Base-by-base conservation (phyloP, 2,113 vertebrate species). In the Centropus bengalensis region DNA sequence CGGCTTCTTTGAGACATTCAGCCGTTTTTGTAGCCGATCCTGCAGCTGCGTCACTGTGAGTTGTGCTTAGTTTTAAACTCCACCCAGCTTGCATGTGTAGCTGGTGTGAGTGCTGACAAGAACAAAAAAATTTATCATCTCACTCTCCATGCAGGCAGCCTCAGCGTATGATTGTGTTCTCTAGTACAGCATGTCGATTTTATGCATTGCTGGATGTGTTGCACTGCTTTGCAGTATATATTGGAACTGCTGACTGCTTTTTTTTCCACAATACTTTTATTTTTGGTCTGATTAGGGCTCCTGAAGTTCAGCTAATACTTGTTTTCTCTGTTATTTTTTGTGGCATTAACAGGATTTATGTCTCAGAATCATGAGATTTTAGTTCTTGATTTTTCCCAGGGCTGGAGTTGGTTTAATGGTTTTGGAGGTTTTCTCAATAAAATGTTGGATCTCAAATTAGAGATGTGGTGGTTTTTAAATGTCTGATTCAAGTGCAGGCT, bases 171-270 rank as follows among this genome's bases (percentile, higher is more conserved):
- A 45, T 66, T 63, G 83, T 93, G 81, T 77, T 92, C 79, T 68
- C 68, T 67, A 24, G 45, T 75, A 47, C 17, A 9, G 13, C 12
- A 5, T 86, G 94, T 92, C 83, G 91, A 93, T 96, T 94, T 91
- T 89, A 14, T 51, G 63, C 32, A 19, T 82, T 62, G 44, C 60
- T 91, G 0, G 73, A 36, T 16, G 42, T 70, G 71, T 82, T 86
- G 68, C 49, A 49, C 2, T 3, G 44, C 49, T 86, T 78, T 42
- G 26, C 42, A 42, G 49, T 75, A 58, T 92, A 70, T 94, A 64
- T 36, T 3, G 19, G 76, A 90, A 68, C 56, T 94, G 93, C 86
- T 70, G 70, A 60, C 45, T 88, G 54, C 22, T 64, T 66, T 55
- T 59, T 47, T 33, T 82, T 77, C 27, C 33, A 36, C 2, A 2